Base-by-base conservation (phyloP, 2,797 vertebrate genomes). In the Lates japonicus region DNA sequence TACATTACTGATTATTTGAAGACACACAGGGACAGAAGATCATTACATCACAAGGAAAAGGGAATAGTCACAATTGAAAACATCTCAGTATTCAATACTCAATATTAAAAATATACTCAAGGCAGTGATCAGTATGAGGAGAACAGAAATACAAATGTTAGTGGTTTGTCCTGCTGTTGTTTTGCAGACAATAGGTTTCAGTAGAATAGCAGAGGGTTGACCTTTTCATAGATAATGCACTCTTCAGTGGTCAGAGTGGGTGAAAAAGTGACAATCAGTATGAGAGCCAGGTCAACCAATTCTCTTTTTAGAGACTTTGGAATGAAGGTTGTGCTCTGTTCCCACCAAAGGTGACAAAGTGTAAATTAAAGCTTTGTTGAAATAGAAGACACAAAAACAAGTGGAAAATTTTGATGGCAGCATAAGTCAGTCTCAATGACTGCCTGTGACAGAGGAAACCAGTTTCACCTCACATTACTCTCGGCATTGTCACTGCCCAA, bases 261-360 rank as follows among this genome's bases (percentile, higher is more conserved):
- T 41, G 51, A 70, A 67, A 63, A 74, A 69, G 80, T 83, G 46
- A 70, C 46, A 44, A 61, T 74, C 60, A 48, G 52, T 44, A 35
- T 17, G 35, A 33, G 62, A 60, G 20, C 7, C 67, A 72, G 73
- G 65, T 87, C 78, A 78, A 79, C 46, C 51, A 82, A 86, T 84
- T 71, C 67, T 88, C 65, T 82, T 83, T 84, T 61, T 75, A 68
- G 80, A 90, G 83, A 83, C 84, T 75, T 48, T 42, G 25, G 72
- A 86, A 88, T 77, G 80, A 92, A 92, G 90, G 90, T 83, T 46
- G 11, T 62, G 85, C 71, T 76, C 72, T 41, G 75, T 78, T 84
- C 67, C 72, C 67, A 67, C 77, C 41, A 62, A 63, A 79, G 74
- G 82, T 41, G 70, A 41, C 42, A 13, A 54, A 76, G 80, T 66